Base-by-base conservation (phyloP, 1,140 invertebrate species). In the Dendroctonus valens region DNA sequence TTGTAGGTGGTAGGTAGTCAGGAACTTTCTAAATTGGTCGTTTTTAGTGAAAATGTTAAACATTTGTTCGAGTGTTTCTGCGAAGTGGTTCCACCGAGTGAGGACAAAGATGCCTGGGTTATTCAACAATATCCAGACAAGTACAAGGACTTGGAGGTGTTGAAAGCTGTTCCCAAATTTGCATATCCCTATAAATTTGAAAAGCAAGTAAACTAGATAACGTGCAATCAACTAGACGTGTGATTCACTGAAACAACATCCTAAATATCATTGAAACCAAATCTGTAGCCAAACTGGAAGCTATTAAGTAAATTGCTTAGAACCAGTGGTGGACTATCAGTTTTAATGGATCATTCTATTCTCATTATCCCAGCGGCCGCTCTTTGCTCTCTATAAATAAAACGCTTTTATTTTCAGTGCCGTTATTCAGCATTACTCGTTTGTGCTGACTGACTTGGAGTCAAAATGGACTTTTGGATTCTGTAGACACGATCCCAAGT, bases 391-490 rank as follows among this genome's bases (percentile, higher is more conserved):
- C 26, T 26, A 26, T 26, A 26, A 26, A 26, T 26, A 26, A 2
- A n/a, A 26, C 4, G 12, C 3, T 2, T 46, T 60, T 65, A 12
- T 67, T 83, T 85, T 53, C 78, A 92, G 90, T 76, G 79, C 81
- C 57, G 81, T 84, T 58, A 89, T 93, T 12, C 89, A 92, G 74
- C 89, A 92, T 75, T 95, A 93, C 79, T 96, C 94, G 9, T 97
- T 97, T 84, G 94, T 97, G 40, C 80, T 97, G 69, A 97, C 96
- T 14, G 93, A 91, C 73, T 84, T 91, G 72, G 93, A 97, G 77
- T 95, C 93, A 38, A 95, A 96, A 84, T 97, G 93, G 87, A 94
- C 92, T 42, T 97, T 95, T 85, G 95, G 95, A 67, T 97, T 95
- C 80, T 97, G 94, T 79, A 88, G 94, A 49, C 92, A 96, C 77